Evolutionary conservation across 2,888 invertebrate species (phyloP).

Genomic region (Itoplectis maculator): DNA sequence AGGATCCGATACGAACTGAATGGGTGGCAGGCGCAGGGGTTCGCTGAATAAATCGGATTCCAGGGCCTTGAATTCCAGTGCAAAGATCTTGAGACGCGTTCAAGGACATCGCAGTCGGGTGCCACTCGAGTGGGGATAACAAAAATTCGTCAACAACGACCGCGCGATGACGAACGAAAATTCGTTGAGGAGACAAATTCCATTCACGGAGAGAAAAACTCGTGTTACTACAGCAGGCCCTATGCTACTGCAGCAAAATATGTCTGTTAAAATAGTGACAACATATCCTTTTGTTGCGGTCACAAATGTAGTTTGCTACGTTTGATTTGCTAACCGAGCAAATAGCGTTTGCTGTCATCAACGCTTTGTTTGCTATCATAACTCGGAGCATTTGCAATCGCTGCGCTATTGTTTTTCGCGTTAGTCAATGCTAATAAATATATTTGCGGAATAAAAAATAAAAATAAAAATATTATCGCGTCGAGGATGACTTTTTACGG

Average conservation of each 20-base stretch:
- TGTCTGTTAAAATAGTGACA: background rate
- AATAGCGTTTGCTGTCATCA: no score
- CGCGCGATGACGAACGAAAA: background rate
- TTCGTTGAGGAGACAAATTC: background rate
- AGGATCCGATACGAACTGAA: constrained; percentile 21
- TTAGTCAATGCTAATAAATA: no score
- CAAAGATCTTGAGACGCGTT: constrained; percentile 16
- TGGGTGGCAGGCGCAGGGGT: constrained; percentile 9
- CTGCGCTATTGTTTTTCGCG: no score
- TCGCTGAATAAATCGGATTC: constrained; percentile 16
- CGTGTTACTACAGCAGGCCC: no score
- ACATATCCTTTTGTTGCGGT: background rate
- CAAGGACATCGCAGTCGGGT: constrained; percentile 4
- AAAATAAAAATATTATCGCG: no score
- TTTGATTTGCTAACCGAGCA: no score
- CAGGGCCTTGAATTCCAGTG: constrained; percentile 7
- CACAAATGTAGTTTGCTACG: no score
- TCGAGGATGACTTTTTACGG: no score
- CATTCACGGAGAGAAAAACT: background rate
- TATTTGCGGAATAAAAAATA: no score
- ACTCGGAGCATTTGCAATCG: no score
- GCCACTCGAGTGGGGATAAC: background rate
- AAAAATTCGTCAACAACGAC: background rate
- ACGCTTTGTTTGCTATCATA: no score
- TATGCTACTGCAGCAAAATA: background rate